phyloP scores from a whole-genome alignment of 2,888 invertebrate species.

The Cataglyphis altisquamis region DNA sequence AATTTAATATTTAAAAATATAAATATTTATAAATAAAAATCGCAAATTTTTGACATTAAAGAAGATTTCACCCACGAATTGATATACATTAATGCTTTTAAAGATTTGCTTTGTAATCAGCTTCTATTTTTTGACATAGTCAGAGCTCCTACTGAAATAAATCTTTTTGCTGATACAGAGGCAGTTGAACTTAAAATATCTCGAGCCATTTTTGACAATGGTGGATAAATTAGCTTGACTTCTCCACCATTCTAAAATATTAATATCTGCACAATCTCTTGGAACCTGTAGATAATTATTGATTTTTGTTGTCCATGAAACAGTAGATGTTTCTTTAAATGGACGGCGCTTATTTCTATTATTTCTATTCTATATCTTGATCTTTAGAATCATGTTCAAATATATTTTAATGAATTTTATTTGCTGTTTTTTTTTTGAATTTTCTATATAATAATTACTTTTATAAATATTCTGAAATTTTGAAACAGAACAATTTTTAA shows the following conservation, averaged over 20 bases:
- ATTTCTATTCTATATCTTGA: background rate
- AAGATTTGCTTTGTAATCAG: background rate
- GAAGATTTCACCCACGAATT: constrained; percentile 4
- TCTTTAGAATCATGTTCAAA: background rate
- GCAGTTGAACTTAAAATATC: constrained; percentile 6
- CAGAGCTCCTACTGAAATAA: constrained; percentile 11
- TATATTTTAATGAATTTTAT: constrained; percentile 3
- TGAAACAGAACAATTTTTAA: background rate
- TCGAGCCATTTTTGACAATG: constrained; percentile 11
- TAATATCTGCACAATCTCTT: background rate
- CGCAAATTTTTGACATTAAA: constrained; percentile 8
- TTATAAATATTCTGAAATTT: constrained; percentile 23
- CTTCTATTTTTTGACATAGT: constrained; percentile 15
- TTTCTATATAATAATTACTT: background rate
- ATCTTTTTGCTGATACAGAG: background rate
- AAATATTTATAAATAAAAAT: background rate
- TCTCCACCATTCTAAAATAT: background rate
- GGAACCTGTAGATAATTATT: constrained; percentile 3
- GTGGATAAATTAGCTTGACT: background rate
- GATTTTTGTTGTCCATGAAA: constrained; percentile 3
- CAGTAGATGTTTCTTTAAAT: background rate
- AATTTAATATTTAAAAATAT: background rate
- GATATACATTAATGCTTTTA: constrained; percentile 17
- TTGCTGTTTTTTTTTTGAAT: background rate
- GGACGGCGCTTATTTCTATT: background rate